These are phyloP conservation scores for Cylindroiulus punctatus DNA, from an alignment of 2,888 invertebrate species.

Conservation along the genomic window DNA sequence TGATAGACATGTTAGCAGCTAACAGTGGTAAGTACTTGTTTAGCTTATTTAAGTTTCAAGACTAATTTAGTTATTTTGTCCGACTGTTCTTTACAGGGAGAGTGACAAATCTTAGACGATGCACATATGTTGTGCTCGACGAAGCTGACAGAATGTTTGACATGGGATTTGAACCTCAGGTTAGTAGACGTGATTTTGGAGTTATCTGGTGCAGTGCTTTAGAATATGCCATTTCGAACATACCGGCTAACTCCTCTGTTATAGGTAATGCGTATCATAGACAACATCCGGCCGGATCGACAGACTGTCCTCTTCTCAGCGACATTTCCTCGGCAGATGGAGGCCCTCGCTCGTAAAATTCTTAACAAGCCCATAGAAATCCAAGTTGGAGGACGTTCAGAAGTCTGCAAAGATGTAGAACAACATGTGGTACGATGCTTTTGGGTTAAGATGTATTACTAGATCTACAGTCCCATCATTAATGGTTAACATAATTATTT, in stretches of 20 bases:
- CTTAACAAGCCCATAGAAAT: conserved; percentile 96
- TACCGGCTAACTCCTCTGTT: not conserved
- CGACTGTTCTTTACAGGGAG: conserved; percentile 68
- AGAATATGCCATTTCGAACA: not conserved
- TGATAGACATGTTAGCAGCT: conserved; percentile 99
- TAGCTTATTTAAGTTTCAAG: not conserved
- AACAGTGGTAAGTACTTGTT: conserved; percentile 78
- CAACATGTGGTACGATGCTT: conserved; percentile 80
- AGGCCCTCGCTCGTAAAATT: conserved; percentile 93
- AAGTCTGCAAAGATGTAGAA: conserved; percentile 97
- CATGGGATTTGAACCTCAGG: conserved; percentile 99
- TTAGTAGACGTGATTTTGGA: conserved; percentile 62
- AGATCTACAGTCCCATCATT: not conserved
- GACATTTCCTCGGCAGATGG: conserved; percentile 99
- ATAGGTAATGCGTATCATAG: conserved; percentile 94
- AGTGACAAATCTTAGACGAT: conserved; percentile 95
- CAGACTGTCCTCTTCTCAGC: conserved; percentile 99
- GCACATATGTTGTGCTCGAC: conserved; percentile 96
- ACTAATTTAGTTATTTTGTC: not conserved
- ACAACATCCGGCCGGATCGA: conserved; percentile 94
- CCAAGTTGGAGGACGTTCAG: conserved; percentile 91
- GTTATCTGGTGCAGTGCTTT: not conserved
- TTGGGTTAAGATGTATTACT: not conserved
- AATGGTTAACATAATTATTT: not conserved
- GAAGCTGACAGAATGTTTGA: conserved; percentile 99